A percentile compares a stretch with the other conserved stretches of the same genome.
phyloP scores from a whole-genome alignment of 2,888 invertebrate species.

The Ochropleura plecta region DNA sequence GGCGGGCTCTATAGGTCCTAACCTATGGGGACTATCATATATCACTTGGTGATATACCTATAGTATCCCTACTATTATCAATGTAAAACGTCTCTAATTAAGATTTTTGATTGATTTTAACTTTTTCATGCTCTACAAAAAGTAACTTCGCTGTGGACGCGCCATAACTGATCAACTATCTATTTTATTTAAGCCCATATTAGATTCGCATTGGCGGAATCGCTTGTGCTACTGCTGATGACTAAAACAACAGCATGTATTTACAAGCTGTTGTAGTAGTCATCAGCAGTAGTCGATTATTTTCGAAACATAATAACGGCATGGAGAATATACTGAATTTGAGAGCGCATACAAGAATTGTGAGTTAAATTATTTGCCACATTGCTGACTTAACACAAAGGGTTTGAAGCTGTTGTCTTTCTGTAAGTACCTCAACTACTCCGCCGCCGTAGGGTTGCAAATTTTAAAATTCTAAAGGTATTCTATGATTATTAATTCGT shows the following conservation, averaged over 20 bases:
- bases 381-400: not conserved
- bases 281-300: too few relatives aligned
- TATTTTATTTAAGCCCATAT: not conserved
- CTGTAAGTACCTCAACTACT: not conserved
- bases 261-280: too few relatives aligned
- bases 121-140: not conserved
- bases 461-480: conserved; percentile 3
- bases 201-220: not conserved
- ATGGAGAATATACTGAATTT: not conserved
- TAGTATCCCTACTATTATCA: too few relatives aligned
- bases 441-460: not conserved
- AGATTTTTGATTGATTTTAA: not conserved
- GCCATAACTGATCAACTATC: not conserved
- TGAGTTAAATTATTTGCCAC: not conserved
- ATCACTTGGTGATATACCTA: too few relatives aligned
- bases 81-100: not conserved
- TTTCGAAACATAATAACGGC: not conserved
- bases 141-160: not conserved
- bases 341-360: not conserved
- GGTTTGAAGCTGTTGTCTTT: not conserved
- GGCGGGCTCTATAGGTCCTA: not conserved
- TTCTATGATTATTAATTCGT: conserved; percentile 3
- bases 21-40: not conserved
- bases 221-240: not conserved
- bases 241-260: not conserved